phyloP scores from a whole-genome alignment of 2,113 vertebrate species.

The human (Homo sapiens) region GRCh38 chr9:101912501-101913000 shows the following conservation, averaged over 20 bases:
- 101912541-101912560: background rate
- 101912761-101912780: conserved; percentile 11
- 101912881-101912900: conserved; percentile 6
- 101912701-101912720: conserved; percentile 39
- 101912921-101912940: background rate
- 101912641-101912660: background rate
- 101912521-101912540: background rate
- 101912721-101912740: conserved; percentile 53
- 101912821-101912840: conserved; percentile 61
- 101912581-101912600: background rate
- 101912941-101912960: background rate
- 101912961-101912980: background rate
- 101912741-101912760: conserved; percentile 42
- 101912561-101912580: background rate
- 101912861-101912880: background rate
- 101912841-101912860: conserved; percentile 56
- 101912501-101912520: background rate
- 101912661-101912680: background rate
- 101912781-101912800: conserved; percentile 5
- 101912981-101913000: background rate
- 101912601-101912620: background rate
- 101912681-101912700: conserved; percentile 27
- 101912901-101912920: conserved; percentile 3
- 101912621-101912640: background rate
- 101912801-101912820: conserved; percentile 47